Evolutionary conservation across 2,797 vertebrate genomes (phyloP).

Genomic region (Oryzias sinensis): DNA sequence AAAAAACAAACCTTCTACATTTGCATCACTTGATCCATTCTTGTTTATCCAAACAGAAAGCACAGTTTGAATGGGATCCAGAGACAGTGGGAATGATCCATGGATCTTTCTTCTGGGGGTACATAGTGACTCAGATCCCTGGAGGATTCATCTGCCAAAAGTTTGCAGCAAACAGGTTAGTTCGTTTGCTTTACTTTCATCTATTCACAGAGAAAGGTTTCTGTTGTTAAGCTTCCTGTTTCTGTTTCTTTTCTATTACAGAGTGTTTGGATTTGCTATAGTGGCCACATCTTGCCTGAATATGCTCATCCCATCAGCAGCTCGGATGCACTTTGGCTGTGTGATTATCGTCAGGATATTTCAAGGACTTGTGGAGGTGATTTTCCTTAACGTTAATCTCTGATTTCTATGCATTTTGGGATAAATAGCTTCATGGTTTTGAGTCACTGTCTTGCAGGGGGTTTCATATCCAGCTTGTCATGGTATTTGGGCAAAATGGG

Average conservation of each 20-base stretch:
- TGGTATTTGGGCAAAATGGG: conserved; percentile 94
- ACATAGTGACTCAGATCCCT: conserved; percentile 95
- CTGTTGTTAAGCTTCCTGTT: background rate
- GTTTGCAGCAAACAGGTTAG: conserved; percentile 92
- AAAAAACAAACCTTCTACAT: background rate
- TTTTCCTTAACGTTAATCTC: background rate
- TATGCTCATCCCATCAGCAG: conserved; percentile 88
- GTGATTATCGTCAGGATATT: conserved; percentile 88
- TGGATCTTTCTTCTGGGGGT: conserved; percentile 95
- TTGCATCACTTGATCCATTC: background rate
- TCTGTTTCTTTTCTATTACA: conserved; percentile 32
- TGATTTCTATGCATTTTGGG: background rate
- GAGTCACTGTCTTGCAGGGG: conserved; percentile 69
- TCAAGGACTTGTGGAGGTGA: conserved; percentile 91
- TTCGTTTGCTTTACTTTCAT: background rate
- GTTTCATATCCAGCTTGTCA: conserved; percentile 92
- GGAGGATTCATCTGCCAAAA: conserved; percentile 94
- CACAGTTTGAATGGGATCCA: conserved; percentile 91
- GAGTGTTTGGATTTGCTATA: conserved; percentile 91
- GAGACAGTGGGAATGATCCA: conserved; percentile 95
- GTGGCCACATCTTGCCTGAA: conserved; percentile 89
- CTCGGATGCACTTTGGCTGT: conserved; percentile 85
- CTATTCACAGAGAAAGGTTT: background rate
- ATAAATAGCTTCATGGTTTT: background rate
- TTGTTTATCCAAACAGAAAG: conserved; percentile 71